phyloP scores from a whole-genome alignment of 2,113 vertebrate species.

The Girardinichthys multiradiatus region DNA sequence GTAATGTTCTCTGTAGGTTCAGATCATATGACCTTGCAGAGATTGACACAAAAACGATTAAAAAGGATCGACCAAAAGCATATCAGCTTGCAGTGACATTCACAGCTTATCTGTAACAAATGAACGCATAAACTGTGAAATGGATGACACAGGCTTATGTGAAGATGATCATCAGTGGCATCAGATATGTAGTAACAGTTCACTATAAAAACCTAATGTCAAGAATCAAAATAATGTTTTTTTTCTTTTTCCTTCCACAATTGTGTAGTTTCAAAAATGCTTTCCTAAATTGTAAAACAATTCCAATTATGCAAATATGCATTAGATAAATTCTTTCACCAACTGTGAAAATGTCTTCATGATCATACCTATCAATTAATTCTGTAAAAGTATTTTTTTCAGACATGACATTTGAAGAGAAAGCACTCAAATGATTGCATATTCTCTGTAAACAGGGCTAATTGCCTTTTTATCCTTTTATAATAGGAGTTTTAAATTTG shows the following conservation, averaged over 20 bases:
- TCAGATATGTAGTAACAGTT: too few relatives aligned
- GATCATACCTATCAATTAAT: neutral
- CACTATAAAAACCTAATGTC: too few relatives aligned
- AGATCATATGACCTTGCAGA: too few relatives aligned
- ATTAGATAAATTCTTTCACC: too few relatives aligned
- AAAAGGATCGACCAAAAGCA: neutral
- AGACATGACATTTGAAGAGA: slow-evolving; percentile 22
- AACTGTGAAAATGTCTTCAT: neutral
- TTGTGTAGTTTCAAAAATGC: too few relatives aligned
- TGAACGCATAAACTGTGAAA: neutral
- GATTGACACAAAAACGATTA: neutral
- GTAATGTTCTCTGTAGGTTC: too few relatives aligned
- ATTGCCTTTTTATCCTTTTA: slow-evolving; percentile 26
- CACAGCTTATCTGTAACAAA: neutral
- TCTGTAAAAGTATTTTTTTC: slow-evolving; percentile 25
- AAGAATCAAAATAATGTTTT: too few relatives aligned
- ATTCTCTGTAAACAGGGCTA: slow-evolving; percentile 38
- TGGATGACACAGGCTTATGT: neutral
- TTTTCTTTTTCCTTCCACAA: too few relatives aligned
- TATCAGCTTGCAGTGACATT: too few relatives aligned
- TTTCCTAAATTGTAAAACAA: too few relatives aligned
- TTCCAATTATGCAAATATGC: too few relatives aligned
- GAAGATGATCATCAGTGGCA: neutral
- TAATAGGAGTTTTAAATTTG: slow-evolving; percentile 1
- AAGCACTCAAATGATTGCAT: slow-evolving; percentile 33